A percentile compares a stretch with the other conserved stretches of the same genome.
These are phyloP conservation scores for Troilus luridus DNA, from an alignment of 2,888 invertebrate genomes.

Conservation along the genomic window DNA sequence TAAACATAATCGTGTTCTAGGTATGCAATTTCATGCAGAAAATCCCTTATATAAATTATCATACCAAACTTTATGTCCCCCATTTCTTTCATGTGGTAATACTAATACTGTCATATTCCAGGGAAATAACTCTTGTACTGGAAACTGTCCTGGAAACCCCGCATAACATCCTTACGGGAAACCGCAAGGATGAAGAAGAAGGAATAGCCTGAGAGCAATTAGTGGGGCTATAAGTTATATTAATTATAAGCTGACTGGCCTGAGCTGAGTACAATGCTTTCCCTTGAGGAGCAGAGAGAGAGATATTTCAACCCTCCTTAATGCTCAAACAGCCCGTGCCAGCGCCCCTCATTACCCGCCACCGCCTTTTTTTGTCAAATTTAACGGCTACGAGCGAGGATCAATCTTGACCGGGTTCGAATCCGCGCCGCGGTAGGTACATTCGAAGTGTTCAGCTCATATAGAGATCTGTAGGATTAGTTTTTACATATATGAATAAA, in stretches of 20 bases:
- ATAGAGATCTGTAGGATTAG: too few species aligned
- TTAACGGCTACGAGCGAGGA: neutral
- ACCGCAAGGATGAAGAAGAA: neutral
- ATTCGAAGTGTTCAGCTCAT: neutral
- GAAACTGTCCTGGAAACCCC: neutral
- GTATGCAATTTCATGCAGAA: neutral
- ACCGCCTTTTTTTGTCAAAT: slow-evolving; percentile 1
- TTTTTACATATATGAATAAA: too few species aligned
- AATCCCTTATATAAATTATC: neutral
- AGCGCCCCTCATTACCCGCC: slow-evolving; percentile 37
- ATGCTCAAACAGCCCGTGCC: slow-evolving; percentile 23
- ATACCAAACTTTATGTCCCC: neutral
- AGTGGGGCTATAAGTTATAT: slow-evolving; percentile 20
- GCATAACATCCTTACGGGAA: neutral
- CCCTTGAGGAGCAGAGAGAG: neutral
- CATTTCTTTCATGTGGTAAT: neutral
- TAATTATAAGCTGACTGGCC: neutral
- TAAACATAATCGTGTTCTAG: too few species aligned
- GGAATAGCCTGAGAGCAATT: neutral
- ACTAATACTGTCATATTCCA: neutral
- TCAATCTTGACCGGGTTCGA: neutral
- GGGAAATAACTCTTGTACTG: neutral
- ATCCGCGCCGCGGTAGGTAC: neutral
- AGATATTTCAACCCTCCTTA: slow-evolving; percentile 34
- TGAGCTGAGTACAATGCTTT: neutral